Evolutionary conservation across 2,113 vertebrate genomes (phyloP), one percentile per base, ranked within the genome.

Genomic region (Planiliza haematocheilus): DNA sequence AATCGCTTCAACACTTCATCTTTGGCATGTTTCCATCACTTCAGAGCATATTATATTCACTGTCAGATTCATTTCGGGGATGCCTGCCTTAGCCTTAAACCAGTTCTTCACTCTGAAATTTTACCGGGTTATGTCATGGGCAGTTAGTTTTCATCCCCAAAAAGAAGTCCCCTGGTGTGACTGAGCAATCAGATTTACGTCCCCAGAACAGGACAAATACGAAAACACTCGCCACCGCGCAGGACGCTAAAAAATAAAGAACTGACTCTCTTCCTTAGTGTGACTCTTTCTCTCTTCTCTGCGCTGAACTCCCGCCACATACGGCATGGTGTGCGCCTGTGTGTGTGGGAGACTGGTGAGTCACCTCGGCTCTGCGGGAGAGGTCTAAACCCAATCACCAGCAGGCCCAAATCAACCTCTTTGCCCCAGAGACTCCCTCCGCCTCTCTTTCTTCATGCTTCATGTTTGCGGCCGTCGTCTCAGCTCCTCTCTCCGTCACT

Each of bases 341-440:
- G 65, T 61, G 68, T 70, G 77, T 77, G 74, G 74, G 85, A 83
- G 84, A 67, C 53, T 52, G 70, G 83, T 88, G 85, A 87, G 65
- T 91, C 89, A 91, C 81, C 84, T 78, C 50, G 4, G 39, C 84
- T 80, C 76, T 37, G 78, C 59, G 10, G 77, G 81, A 79, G 61
- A 24, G 60, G 45, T 45, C 81, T 75, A 89, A 84, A 82, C 83
- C 83, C 63, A 88, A 89, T 90, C 85, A 87, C 65, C 51, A 43
- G 64, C 56, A 57, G 83, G 68, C 68, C 74, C 62, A 77, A 90
- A 87, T 90, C 83, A 82, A 72, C 86, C 83, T 57, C 65, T 34
- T 21, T 53, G 50, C 66, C 62, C 52, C 56, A 39, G 79, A 81
- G 87, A 86, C 30, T 48, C 72, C 64, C 70, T 68, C 51, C 3